Percentiles rank a stretch among this genome's conserved stretches.
Evolutionary conservation across 2,113 vertebrate genomes (phyloP).

Genomic region (Scopus umbretta): DNA sequence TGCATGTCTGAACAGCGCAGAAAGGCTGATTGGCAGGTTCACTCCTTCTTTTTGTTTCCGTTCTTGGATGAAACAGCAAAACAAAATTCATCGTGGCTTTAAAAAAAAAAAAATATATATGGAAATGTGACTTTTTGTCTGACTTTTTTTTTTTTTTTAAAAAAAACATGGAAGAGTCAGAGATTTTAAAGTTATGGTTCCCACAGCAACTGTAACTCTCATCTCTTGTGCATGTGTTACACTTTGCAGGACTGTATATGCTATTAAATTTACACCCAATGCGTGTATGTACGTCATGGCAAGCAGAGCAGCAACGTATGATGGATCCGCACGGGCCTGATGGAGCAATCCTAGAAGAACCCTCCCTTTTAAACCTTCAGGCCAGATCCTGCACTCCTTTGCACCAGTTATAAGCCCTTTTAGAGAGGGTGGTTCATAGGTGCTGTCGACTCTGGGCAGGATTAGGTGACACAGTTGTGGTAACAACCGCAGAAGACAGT

Average conservation of each 20-base stretch:
- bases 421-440: neutral
- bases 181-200: slow-evolving; percentile 59
- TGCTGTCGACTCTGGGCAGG: neutral
- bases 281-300: neutral
- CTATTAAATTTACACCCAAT: neutral
- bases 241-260: neutral
- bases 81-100: neutral
- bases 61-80: neutral
- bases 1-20: neutral
- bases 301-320: neutral
- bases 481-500: neutral
- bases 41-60: neutral
- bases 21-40: slow-evolving; percentile 15
- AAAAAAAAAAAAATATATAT: neutral
- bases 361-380: neutral
- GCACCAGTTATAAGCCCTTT: neutral
- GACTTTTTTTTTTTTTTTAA: neutral
- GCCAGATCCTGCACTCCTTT: neutral
- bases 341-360: neutral
- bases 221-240: neutral
- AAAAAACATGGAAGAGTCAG: neutral
- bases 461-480: accelerated
- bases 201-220: slow-evolving; percentile 61
- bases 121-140: slow-evolving; percentile 37
- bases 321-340: accelerated